phyloP scores from a whole-genome alignment of 2,888 invertebrate species.

The Nomada lathburiana region DNA sequence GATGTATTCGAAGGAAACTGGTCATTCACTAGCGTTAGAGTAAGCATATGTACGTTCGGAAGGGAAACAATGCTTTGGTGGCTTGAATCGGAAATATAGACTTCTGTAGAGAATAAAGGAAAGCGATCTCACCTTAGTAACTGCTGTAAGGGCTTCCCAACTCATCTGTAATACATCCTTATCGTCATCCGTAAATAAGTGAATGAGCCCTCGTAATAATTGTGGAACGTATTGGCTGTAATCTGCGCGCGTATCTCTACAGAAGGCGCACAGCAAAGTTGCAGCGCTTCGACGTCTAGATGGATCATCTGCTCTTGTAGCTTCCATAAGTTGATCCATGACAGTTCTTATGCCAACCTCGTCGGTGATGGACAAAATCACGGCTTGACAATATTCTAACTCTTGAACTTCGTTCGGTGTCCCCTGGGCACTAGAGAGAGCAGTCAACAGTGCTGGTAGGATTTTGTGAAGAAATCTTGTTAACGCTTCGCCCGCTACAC shows the following conservation, averaged over 20 bases:
- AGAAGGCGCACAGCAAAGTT: constrained; percentile 95
- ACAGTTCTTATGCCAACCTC: constrained; percentile 94
- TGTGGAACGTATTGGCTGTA: constrained; percentile 95
- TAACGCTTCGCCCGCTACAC: constrained; percentile 97
- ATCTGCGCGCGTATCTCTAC: constrained; percentile 94
- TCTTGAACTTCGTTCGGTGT: constrained; percentile 89
- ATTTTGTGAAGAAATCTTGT: constrained; percentile 96
- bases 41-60: background rate
- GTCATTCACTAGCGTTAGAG: background rate
- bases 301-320: constrained; percentile 88
- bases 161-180: constrained; percentile 92
- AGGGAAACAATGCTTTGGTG: background rate
- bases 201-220: constrained; percentile 93
- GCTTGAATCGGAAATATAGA: background rate
- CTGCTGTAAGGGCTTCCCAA: constrained; percentile 96
- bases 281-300: constrained; percentile 92
- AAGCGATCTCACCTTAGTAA: constrained; percentile 88
- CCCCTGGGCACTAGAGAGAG: constrained; percentile 90
- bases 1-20: no score
- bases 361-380: constrained; percentile 95
- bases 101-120: background rate
- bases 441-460: constrained; percentile 94
- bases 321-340: constrained; percentile 93
- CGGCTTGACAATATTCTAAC: constrained; percentile 96
- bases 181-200: constrained; percentile 93